Evolutionary conservation across 2,113 vertebrate genomes (phyloP), one percentile per base, ranked within the genome.

Genomic region (Periophthalmus modestus): DNA sequence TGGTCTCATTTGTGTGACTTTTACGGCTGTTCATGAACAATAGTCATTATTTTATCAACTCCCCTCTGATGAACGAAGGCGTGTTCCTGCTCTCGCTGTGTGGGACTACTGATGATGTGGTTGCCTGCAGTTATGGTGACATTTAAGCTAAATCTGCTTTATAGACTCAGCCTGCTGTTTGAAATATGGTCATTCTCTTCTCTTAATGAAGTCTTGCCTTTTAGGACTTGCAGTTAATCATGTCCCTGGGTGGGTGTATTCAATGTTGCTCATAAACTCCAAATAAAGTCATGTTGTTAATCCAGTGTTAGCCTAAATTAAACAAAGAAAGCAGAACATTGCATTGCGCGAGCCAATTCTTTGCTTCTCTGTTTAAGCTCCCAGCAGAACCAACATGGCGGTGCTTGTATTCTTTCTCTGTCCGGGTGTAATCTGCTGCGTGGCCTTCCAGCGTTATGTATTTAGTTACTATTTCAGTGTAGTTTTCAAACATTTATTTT

Each of bases 91-190:
- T 52, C 48, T 52, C 62, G 34, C 62, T 39, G 43, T 67, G 43
- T 47, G 65, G 57, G 23, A 23, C 43, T 75, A 24, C 61, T 57
- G 80, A 72, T 66, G 63, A 73, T 73, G 72, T 46, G 75, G 61
- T 85, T 88, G 80, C 88, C 85, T 88, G 88, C 88, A 87, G 80
- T 73, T 81, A 89, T 81, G 87, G 85, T 87, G 57, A 74, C 48
- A 68, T 78, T 72, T 85, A 77, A 87, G 84, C 82, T 86, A 89
- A 89, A 85, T 72, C 61, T 83, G 76, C 75, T 69, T 72, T 21
- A 34, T 75, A 69, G 43, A 74, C 46, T 74, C 9, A 0, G 28
- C 62, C 79, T 78, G 54, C 67, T 73, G 61, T 76, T 81, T 75
- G 77, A 70, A 82, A 66, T 82, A 59, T 74, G 73, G 81, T 74